Evolutionary conservation across 2,113 vertebrate genomes (phyloP).

Genomic region (Paratilapia polleni): DNA sequence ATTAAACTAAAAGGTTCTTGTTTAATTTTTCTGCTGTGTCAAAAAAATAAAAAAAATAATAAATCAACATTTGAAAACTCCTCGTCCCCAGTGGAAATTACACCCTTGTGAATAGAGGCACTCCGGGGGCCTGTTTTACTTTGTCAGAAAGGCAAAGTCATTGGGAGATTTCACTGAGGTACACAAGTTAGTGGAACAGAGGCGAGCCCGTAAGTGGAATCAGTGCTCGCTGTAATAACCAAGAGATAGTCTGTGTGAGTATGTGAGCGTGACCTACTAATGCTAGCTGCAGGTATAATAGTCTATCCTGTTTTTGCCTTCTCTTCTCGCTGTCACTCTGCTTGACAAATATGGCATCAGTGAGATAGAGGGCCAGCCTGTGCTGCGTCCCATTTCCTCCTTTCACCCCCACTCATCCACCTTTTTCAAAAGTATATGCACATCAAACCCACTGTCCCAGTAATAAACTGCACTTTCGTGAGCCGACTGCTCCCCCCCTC

Average conservation of each 20-base stretch:
- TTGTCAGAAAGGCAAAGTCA: conserved; percentile 20
- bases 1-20: background rate
- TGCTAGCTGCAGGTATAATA: conserved; percentile 37
- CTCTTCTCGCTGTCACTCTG: background rate
- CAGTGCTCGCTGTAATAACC: background rate
- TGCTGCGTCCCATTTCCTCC: conserved; percentile 17
- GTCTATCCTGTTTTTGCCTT: conserved; percentile 9
- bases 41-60: background rate
- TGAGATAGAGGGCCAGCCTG: background rate
- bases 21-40: conserved; percentile 18
- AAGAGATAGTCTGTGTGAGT: background rate
- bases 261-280: conserved; percentile 38
- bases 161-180: background rate
- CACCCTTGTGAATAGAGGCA: background rate
- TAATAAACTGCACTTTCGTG: background rate
- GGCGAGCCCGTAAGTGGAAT: background rate
- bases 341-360: background rate
- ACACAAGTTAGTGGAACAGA: conserved; percentile 23
- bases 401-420: background rate
- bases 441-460: background rate
- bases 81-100: background rate
- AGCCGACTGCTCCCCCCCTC: background rate
- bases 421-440: background rate
- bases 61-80: background rate
- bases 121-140: conserved; percentile 20